Percentiles rank a stretch among this genome's conserved stretches.
phyloP scores from a whole-genome alignment of 1,140 invertebrate species.

The Limonius californicus region DNA sequence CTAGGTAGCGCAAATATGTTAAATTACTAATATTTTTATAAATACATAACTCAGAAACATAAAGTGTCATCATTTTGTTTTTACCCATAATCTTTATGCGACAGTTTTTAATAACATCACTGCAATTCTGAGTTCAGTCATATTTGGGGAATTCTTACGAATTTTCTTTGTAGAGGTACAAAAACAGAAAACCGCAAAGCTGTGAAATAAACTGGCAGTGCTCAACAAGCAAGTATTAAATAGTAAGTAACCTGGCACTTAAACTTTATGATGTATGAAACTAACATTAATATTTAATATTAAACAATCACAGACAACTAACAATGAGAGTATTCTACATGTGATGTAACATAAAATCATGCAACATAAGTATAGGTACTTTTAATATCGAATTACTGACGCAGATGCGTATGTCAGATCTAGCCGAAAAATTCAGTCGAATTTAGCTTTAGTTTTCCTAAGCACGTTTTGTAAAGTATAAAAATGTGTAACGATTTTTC shows the following conservation, averaged over 20 bases:
- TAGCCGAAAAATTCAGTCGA: neutral
- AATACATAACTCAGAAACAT: neutral
- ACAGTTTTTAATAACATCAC: no score
- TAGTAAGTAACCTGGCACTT: neutral
- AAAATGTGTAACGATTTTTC: no score
- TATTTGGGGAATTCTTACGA: no score
- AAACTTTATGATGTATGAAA: neutral
- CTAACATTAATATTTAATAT: slow-evolving; percentile 6
- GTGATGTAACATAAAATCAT: slow-evolving; percentile 6
- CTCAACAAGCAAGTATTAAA: slow-evolving; percentile 5
- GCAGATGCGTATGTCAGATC: neutral
- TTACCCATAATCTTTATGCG: no score
- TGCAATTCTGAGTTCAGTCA: no score
- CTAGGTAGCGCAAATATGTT: neutral
- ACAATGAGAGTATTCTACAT: slow-evolving; percentile 6
- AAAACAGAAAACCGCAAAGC: no score
- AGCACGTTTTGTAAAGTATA: neutral
- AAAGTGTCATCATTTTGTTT: no score
- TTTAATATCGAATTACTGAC: neutral
- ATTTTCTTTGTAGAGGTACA: no score
- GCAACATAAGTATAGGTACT: slow-evolving; percentile 1
- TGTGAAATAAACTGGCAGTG: no score
- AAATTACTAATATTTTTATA: neutral
- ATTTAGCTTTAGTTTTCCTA: neutral
- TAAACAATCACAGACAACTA: slow-evolving; percentile 15